A percentile compares a stretch with the other conserved stretches of the same genome.
phyloP scores from a whole-genome alignment of 2,888 invertebrate species.

The Eupithecia abbreviata region DNA sequence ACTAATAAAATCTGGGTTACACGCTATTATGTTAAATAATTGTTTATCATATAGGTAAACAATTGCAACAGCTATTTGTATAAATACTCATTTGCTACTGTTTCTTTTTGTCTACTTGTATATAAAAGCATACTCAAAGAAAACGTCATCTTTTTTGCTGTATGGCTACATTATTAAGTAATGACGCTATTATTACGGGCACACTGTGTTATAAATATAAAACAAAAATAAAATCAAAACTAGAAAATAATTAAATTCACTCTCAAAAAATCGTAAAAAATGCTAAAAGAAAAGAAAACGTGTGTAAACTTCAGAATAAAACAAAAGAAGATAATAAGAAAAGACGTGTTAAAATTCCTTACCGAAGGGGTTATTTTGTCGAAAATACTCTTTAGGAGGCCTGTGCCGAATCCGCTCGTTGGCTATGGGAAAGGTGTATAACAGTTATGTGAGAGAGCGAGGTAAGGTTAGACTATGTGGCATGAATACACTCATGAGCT shows the following conservation, averaged over 20 bases:
- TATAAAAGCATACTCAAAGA: conserved; percentile 78
- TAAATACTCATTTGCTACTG: conserved; percentile 68
- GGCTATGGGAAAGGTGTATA: conserved; percentile 84
- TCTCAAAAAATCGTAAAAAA: conserved; percentile 67
- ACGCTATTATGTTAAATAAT: conserved; percentile 50
- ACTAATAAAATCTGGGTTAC: conserved; percentile 43
- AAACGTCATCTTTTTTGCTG: conserved; percentile 74
- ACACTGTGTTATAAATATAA: conserved; percentile 75
- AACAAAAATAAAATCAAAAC: conserved; percentile 62
- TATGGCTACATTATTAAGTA: conserved; percentile 73
- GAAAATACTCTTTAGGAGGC: conserved; percentile 85
- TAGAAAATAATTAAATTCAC: conserved; percentile 70
- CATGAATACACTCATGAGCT: conserved; percentile 74
- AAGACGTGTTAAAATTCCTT: conserved; percentile 84
- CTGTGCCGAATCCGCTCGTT: conserved; percentile 84
- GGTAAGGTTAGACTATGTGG: conserved; percentile 77
- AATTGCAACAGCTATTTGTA: conserved; percentile 66
- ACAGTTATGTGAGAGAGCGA: conserved; percentile 82
- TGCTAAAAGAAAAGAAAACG: conserved; percentile 67
- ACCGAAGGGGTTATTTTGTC: conserved; percentile 85
- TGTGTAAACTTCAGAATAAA: conserved; percentile 70
- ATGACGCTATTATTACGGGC: conserved; percentile 76
- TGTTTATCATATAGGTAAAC: conserved; percentile 45
- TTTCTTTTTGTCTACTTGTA: conserved; percentile 70
- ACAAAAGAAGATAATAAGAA: conserved; percentile 68